Evolutionary conservation across 2,113 vertebrate genomes (phyloP).

Genomic region (Cathartes aura): DNA sequence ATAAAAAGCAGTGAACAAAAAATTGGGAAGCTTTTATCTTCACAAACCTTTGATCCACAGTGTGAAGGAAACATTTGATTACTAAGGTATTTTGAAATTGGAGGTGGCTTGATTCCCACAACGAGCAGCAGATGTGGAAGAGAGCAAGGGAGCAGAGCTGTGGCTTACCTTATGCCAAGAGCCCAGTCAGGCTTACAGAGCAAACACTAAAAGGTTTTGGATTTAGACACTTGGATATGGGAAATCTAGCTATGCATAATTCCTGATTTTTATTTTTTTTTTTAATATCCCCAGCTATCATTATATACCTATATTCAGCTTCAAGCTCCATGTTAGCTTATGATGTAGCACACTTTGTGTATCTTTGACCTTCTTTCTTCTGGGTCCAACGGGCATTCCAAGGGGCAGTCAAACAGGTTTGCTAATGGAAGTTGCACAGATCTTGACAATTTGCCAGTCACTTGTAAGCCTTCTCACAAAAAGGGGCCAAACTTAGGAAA

Average conservation of each 20-base stretch:
- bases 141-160: not conserved
- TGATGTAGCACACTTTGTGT: not conserved
- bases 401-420: not conserved
- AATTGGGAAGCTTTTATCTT: constrained; percentile 28
- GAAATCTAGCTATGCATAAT: not conserved
- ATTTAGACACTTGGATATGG: not conserved
- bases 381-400: not conserved
- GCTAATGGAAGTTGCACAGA: not conserved
- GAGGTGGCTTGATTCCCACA: not conserved
- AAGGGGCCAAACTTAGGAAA: not conserved
- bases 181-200: not conserved
- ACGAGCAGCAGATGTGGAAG: not conserved
- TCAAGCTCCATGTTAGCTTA: not conserved
- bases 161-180: not conserved
- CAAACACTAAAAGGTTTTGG: not conserved
- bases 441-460: not conserved
- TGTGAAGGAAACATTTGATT: constrained; percentile 19
- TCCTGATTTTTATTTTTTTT: not conserved
- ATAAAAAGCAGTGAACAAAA: constrained; percentile 58
- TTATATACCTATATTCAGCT: not conserved
- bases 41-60: not conserved
- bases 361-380: not conserved
- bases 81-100: not conserved
- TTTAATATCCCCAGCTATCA: not conserved
- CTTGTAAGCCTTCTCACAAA: not conserved